phyloP scores from a whole-genome alignment of 2,888 invertebrate genomes.

The Silvanus unidentatus region DNA sequence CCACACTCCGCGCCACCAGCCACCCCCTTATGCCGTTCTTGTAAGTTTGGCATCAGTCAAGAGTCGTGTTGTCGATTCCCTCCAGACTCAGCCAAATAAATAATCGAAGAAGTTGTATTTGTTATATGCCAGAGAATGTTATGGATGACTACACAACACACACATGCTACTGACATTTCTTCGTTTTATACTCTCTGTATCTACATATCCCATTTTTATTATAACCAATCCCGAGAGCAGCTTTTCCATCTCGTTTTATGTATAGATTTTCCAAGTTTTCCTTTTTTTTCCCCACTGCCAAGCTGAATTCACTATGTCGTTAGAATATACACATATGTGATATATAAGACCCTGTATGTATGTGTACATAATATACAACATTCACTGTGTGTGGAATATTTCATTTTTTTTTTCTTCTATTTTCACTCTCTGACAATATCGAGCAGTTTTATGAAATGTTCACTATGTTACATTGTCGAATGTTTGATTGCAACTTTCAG shows the following conservation, averaged over 20 bases:
- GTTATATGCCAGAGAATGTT: conserved; percentile 15
- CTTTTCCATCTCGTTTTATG: conserved; percentile 35
- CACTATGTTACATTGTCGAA: no score
- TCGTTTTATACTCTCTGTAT: conserved; percentile 45
- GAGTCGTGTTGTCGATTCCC: conserved; percentile 39
- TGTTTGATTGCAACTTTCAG: no score
- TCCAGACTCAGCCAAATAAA: conserved; percentile 24
- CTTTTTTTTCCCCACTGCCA: conserved; percentile 19
- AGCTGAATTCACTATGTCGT: conserved; percentile 28
- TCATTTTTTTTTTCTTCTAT: no score
- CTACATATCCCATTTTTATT: conserved; percentile 47
- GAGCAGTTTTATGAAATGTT: no score
- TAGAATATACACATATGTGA: conserved; percentile 29
- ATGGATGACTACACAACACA: conserved; percentile 36
- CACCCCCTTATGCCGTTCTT: conserved; percentile 23
- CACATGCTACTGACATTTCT: conserved; percentile 45
- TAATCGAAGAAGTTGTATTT: conserved; percentile 19
- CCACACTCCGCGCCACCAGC: neutral
- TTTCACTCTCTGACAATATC: no score
- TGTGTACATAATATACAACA: conserved; percentile 14
- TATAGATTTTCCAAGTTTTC: conserved; percentile 33
- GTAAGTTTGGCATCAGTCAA: conserved; percentile 39
- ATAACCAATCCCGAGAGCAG: conserved; percentile 44
- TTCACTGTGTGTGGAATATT: no score
- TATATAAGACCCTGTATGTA: conserved; percentile 32